Evolutionary conservation across 2,113 vertebrate species (phyloP).

Genomic region (Brienomyrus brachyistius): DNA sequence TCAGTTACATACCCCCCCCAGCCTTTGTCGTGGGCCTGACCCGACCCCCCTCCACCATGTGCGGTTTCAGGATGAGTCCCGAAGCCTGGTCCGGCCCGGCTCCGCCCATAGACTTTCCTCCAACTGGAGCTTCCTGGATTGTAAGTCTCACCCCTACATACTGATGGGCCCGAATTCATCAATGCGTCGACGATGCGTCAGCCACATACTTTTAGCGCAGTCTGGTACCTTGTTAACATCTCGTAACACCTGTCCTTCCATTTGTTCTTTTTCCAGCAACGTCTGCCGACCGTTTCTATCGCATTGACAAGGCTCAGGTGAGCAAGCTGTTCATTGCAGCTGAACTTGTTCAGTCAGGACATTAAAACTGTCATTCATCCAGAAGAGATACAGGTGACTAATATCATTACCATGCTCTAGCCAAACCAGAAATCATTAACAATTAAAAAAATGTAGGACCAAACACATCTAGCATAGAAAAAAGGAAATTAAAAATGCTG

Average conservation of each 20-base stretch:
- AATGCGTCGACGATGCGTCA: neutral
- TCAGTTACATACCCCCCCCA: neutral
- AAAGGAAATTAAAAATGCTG: neutral
- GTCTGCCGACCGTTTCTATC: slow-evolving; percentile 93
- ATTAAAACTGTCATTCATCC: neutral
- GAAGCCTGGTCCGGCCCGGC: slow-evolving; percentile 60
- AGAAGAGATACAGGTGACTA: neutral
- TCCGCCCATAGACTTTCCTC: slow-evolving; percentile 83
- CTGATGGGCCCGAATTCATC: neutral
- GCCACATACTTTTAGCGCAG: neutral
- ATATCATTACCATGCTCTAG: neutral
- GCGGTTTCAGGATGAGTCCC: slow-evolving; percentile 63
- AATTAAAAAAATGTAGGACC: too few relatives aligned
- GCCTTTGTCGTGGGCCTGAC: neutral
- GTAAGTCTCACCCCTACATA: slow-evolving; percentile 57
- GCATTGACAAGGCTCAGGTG: slow-evolving; percentile 98
- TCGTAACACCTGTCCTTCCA: neutral
- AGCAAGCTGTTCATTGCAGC: slow-evolving; percentile 6
- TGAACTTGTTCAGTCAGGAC: neutral
- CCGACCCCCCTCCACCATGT: neutral
- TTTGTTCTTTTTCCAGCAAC: slow-evolving; percentile 67
- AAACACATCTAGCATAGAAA: neutral
- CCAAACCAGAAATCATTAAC: neutral
- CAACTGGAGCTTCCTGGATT: slow-evolving; percentile 97
- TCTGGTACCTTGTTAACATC: neutral